Percentiles rank a stretch among this genome's conserved stretches.
phyloP scores from a whole-genome alignment of 2,797 vertebrate genomes.

The Myotis findleyi region DNA sequence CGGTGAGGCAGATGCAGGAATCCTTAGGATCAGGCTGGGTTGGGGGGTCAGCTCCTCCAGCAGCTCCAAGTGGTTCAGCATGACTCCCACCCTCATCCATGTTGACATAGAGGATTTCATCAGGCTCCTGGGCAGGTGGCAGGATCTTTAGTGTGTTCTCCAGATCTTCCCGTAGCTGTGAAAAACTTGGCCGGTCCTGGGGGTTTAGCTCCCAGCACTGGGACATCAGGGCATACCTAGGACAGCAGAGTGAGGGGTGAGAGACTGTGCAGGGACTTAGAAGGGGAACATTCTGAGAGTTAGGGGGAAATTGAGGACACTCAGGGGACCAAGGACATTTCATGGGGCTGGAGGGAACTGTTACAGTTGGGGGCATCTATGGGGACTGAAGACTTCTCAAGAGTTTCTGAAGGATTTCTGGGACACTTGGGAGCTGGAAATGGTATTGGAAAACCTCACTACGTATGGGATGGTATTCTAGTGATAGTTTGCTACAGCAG shows the following conservation, averaged over 20 bases:
- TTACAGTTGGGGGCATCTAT: neutral
- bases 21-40: slow-evolving; percentile 85
- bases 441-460: neutral
- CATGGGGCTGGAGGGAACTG: neutral
- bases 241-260: neutral
- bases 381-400: neutral
- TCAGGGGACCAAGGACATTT: neutral
- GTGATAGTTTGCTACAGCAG: neutral
- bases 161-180: slow-evolving; percentile 90
- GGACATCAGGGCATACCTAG: slow-evolving; percentile 94
- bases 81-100: slow-evolving; percentile 91
- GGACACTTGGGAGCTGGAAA: neutral
- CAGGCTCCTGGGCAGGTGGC: slow-evolving; percentile 91
- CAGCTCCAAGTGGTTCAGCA: slow-evolving; percentile 87
- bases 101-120: slow-evolving; percentile 96
- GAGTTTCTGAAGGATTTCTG: neutral
- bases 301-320: neutral
- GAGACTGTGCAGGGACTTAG: neutral
- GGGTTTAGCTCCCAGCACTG: slow-evolving; percentile 95
- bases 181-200: slow-evolving; percentile 92
- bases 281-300: neutral
- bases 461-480: neutral
- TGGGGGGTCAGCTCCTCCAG: slow-evolving; percentile 87
- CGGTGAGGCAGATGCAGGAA: slow-evolving; percentile 87
- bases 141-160: slow-evolving; percentile 93